Conservation (phyloP, 2,797 vertebrate genomes). For the Orientallactaga sibirica region DNA sequence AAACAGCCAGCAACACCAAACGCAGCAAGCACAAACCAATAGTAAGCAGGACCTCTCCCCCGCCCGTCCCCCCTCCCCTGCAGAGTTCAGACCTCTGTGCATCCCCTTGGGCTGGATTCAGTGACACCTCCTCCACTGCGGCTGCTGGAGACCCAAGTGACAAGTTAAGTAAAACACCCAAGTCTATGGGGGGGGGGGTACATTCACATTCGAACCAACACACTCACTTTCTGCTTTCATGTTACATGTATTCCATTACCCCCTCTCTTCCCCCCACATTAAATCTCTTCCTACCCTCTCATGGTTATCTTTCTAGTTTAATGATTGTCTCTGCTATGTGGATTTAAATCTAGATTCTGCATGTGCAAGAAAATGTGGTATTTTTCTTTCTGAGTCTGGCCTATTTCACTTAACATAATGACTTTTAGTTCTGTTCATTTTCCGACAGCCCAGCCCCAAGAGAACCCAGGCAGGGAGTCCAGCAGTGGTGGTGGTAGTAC, state of each 20-base stretch:
- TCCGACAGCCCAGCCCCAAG: neutral
- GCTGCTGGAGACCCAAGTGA: no score
- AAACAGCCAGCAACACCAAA: no score
- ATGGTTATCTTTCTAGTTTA: neutral
- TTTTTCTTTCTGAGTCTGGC: neutral
- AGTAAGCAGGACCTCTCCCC: no score
- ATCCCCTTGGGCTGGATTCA: no score
- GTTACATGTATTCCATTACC: neutral
- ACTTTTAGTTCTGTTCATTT: neutral
- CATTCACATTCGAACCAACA: no score
- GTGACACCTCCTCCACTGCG: no score
- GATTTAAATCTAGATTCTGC: neutral
- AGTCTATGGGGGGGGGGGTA: no score
- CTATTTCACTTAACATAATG: neutral
- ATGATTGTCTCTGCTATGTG: neutral
- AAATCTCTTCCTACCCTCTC: neutral
- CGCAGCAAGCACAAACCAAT: no score
- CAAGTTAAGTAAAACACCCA: no score
- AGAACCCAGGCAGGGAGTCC: neutral
- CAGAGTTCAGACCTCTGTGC: no score
- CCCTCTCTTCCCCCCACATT: neutral
- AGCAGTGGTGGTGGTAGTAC: neutral
- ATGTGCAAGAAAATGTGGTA: neutral
- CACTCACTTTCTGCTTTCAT: neutral
- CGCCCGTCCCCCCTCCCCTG: no score